phyloP scores from a whole-genome alignment of 2,888 invertebrate species.

The Synanthedon vespiformis region DNA sequence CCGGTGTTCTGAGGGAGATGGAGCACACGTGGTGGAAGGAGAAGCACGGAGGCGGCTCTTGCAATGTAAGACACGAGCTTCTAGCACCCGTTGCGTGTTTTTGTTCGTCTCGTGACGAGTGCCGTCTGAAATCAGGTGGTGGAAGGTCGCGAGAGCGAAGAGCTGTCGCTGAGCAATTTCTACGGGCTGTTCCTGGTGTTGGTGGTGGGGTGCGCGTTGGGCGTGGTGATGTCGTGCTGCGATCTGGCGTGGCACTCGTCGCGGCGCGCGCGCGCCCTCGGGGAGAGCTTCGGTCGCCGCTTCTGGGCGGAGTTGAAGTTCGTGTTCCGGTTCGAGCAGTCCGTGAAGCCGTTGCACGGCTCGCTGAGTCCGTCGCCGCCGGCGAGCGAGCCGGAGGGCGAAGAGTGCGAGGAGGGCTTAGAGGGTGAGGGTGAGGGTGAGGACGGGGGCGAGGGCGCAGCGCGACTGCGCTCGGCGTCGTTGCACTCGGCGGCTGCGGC shows the following conservation, averaged over 20 bases:
- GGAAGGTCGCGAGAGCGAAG: conserved; percentile 38
- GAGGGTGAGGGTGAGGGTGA: neutral
- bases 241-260: conserved; percentile 63
- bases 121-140: conserved; percentile 20
- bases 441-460: conserved; percentile 9
- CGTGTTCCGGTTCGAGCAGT: conserved; percentile 49
- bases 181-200: conserved; percentile 85
- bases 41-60: conserved; percentile 80
- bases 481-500: conserved; percentile 22
- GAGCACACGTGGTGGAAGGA: conserved; percentile 94
- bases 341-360: conserved; percentile 43
- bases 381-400: conserved; percentile 12
- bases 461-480: conserved; percentile 5
- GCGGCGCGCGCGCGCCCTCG: conserved; percentile 24
- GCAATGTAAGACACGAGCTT: conserved; percentile 56
- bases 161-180: conserved; percentile 77
- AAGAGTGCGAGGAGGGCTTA: conserved; percentile 13
- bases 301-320: conserved; percentile 47
- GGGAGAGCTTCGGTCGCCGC: conserved; percentile 24
- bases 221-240: conserved; percentile 73
- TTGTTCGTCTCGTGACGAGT: neutral
- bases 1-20: conserved; percentile 79
- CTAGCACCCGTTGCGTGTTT: neutral
- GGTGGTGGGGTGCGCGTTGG: conserved; percentile 74
- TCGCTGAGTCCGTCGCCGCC: conserved; percentile 12